Evolutionary conservation across 2,113 vertebrate genomes (phyloP).

Genomic region (Sinocyclocheilus anshuiensis): DNA sequence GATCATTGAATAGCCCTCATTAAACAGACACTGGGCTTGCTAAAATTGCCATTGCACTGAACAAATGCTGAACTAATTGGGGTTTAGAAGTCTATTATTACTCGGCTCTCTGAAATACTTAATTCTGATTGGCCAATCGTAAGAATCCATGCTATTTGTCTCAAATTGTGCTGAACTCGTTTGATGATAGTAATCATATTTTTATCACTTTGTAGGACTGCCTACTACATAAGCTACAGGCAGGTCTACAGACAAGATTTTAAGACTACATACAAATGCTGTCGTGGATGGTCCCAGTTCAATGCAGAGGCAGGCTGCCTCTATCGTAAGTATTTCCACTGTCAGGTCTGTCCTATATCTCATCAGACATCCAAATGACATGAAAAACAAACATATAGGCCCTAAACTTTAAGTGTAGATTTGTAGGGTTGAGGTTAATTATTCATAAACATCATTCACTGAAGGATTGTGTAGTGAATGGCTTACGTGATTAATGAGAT

Average conservation of each 20-base stretch:
- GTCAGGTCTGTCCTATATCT: background rate
- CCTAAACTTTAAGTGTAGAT: background rate
- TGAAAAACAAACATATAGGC: background rate
- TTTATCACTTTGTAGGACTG: slow-evolving; percentile 69
- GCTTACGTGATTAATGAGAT: background rate
- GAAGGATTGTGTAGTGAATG: background rate
- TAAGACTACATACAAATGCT: slow-evolving; percentile 79
- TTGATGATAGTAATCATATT: background rate
- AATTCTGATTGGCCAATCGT: background rate
- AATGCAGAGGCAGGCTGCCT: slow-evolving; percentile 80
- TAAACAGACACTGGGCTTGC: slow-evolving; percentile 15
- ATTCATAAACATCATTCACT: background rate
- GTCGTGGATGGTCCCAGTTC: slow-evolving; percentile 84
- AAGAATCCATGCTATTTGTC: background rate
- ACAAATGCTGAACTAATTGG: slow-evolving; percentile 48
- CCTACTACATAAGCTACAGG: slow-evolving; percentile 80
- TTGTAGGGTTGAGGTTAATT: background rate
- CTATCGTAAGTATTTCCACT: slow-evolving; percentile 80
- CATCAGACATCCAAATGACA: background rate
- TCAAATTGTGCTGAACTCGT: background rate
- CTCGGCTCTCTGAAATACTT: background rate
- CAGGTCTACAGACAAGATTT: slow-evolving; percentile 79
- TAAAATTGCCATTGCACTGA: slow-evolving; percentile 34
- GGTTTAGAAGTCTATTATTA: background rate
- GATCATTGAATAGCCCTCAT: slow-evolving; percentile 23